These are phyloP conservation scores for Tetragnatha montana DNA, from an alignment of 2,888 invertebrate genomes.

Conservation along the genomic window DNA sequence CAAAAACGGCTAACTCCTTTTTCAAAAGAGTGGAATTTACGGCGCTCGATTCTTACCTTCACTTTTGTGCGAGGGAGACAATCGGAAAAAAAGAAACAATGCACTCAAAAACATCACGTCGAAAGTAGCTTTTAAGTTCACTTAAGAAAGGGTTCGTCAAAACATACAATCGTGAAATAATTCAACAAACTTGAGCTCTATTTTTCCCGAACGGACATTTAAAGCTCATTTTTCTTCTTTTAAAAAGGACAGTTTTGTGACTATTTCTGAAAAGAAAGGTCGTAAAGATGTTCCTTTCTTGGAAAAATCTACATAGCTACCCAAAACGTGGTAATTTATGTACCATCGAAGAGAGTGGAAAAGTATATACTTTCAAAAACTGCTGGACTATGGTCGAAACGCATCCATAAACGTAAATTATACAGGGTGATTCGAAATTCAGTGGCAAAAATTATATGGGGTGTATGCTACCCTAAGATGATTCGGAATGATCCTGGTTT, in stretches of 20 bases:
- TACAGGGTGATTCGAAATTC: no score
- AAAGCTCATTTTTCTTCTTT: background rate
- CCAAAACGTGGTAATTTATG: background rate
- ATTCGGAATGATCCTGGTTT: no score
- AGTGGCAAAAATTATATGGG: no score
- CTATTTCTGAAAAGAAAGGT: background rate
- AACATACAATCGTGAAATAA: constrained; percentile 11
- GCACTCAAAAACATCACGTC: background rate
- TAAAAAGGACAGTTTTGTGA: background rate
- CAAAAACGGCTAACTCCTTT: background rate
- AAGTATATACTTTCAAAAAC: background rate
- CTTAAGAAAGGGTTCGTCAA: background rate
- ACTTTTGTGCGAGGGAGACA: background rate
- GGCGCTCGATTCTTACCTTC: background rate
- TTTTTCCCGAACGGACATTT: constrained; percentile 5
- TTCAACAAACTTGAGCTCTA: constrained; percentile 2
- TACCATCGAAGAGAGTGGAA: background rate
- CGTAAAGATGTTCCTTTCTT: background rate
- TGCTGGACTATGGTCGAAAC: background rate
- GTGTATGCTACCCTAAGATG: no score
- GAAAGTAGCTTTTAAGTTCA: background rate
- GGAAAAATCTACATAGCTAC: background rate
- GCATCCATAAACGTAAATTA: background rate
- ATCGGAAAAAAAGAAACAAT: constrained; percentile 8
- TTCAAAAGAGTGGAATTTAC: background rate